Evolutionary conservation across 2,888 invertebrate genomes (phyloP), one percentile per base, ranked within the genome.

Genomic region (Parnassius apollo): DNA sequence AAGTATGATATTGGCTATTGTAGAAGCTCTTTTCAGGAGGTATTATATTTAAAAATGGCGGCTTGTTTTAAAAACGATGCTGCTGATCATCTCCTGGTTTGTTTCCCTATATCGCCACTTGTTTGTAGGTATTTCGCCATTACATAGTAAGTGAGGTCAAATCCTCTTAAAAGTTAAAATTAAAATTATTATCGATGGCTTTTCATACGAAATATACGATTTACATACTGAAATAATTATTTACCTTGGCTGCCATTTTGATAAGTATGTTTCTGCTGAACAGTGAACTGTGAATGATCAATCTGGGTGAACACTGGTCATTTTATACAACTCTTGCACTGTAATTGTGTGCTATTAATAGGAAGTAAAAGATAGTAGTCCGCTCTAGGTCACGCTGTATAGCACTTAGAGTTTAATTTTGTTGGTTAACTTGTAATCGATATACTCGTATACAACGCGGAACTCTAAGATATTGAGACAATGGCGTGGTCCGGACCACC

Each of bases 191-290:
- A 7, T 35, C 35, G 35, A 35, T 35, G 35, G 35, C 35, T 35
- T 35, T 35, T 10, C 10, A 3, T 13, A 11, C 25, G 9, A 48
- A 50, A 10, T 9, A 51, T 25, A 48, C 9, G 9, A 18, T 25
- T 52, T 52, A n/a, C n/a, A 52, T 35, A 25, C 12, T 10, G 44
- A 13, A 49, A 49, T 49, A 49, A 13, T 1, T 18, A 18, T 18
- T 71, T 83, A 91, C 91, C 91, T 91, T 91, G 83, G 89, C 86
- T 83, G 89, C 88, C 91, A 91, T 91, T 90, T 86, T 78, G 82
- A 81, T 78, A 80, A 80, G 85, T 83, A 79, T 81, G 80, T 76
- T 80, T 82, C 82, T 69, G 76, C 81, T 85, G 82, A 81, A 89
- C 87, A 85, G 85, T 84, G 72, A 78, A 85, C 85, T 85, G 86